phyloP scores from a whole-genome alignment of 2,888 invertebrate genomes.

The Agrochola lychnidis region DNA sequence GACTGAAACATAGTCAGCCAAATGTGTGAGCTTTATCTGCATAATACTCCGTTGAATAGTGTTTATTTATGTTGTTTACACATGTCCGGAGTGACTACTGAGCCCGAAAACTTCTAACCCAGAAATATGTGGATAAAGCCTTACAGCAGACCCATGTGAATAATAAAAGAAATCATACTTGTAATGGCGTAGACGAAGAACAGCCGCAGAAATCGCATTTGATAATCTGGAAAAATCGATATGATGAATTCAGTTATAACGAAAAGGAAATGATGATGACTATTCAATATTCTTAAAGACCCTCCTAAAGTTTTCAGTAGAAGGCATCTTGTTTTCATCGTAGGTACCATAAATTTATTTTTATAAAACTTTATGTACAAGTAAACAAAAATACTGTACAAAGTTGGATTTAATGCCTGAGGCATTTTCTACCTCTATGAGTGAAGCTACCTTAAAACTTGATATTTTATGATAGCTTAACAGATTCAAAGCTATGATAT shows the following conservation, averaged over 20 bases:
- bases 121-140: neutral
- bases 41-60: neutral
- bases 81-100: neutral
- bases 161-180: slow-evolving; percentile 26
- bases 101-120: too few species aligned
- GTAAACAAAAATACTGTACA: neutral
- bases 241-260: neutral
- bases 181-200: neutral
- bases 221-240: neutral
- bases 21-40: neutral
- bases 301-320: neutral
- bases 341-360: neutral
- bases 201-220: slow-evolving; percentile 6
- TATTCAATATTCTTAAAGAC: neutral
- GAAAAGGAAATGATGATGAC: neutral
- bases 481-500: neutral
- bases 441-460: slow-evolving; percentile 1
- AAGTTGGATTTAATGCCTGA: neutral
- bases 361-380: neutral
- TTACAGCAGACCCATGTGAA: neutral
- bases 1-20: neutral
- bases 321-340: neutral
- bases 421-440: neutral
- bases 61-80: neutral
- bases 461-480: neutral